Conservation (phyloP, 2,113 vertebrate species). For the Periophthalmodon schlosseri region DNA sequence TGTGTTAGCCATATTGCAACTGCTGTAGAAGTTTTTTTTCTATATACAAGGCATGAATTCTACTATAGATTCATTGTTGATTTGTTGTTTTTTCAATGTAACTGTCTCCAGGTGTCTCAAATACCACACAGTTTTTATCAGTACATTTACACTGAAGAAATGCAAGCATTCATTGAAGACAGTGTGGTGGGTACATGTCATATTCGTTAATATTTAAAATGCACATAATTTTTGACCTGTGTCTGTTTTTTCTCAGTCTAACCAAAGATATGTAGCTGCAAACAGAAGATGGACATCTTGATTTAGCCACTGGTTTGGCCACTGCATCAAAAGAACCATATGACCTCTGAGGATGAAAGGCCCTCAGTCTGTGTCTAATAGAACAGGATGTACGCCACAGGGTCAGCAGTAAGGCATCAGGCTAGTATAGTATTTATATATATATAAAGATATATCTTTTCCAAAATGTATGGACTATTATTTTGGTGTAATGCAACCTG, state of each 20-base stretch:
- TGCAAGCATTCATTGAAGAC: neutral
- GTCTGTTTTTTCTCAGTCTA: neutral
- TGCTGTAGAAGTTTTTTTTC: neutral
- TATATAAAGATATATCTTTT: conserved; percentile 21
- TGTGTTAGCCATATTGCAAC: neutral
- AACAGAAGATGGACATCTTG: conserved; percentile 35
- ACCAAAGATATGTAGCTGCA: conserved; percentile 6
- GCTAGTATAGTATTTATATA: conserved; percentile 22
- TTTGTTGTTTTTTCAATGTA: conserved; percentile 35
- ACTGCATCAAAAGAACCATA: conserved; percentile 30
- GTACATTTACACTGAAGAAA: conserved; percentile 3
- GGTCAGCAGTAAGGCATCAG: conserved; percentile 25
- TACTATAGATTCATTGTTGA: conserved; percentile 9
- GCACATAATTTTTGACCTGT: conserved; percentile 16
- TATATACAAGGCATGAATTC: neutral
- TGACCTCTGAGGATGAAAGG: conserved; percentile 25
- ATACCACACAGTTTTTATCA: conserved; percentile 15
- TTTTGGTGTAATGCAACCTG: conserved; percentile 35
- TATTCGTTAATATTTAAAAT: conserved; percentile 22
- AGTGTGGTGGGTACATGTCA: conserved; percentile 22
- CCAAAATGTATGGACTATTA: conserved; percentile 30
- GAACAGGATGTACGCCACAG: conserved; percentile 21
- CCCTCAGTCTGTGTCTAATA: conserved; percentile 48
- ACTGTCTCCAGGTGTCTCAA: conserved; percentile 42
- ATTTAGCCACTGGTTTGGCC: conserved; percentile 35